Conservation (phyloP, 1,140 invertebrate species). For the Habropoda laboriosa region DNA sequence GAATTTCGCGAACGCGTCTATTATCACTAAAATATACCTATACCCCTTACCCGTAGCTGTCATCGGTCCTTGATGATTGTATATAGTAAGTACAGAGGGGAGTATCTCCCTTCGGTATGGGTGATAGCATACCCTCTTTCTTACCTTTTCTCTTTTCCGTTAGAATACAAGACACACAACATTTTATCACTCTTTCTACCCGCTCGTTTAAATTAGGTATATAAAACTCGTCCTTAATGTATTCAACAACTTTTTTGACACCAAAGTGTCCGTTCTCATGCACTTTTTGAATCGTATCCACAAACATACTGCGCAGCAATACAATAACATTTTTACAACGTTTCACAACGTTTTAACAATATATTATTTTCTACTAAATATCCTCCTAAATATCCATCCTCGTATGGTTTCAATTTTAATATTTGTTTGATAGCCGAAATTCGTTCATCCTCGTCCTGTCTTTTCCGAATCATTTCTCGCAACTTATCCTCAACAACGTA, state of each 20-base stretch:
- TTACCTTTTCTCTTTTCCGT: background rate
- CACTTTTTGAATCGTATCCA: slow-evolving; percentile 49
- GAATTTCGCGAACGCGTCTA: slow-evolving; percentile 19
- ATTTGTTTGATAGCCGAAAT: slow-evolving; percentile 6
- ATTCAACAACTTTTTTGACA: slow-evolving; percentile 27
- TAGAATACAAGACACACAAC: slow-evolving; percentile 26
- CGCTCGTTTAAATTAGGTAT: slow-evolving; percentile 45
- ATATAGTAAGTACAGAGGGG: background rate
- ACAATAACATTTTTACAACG: slow-evolving; percentile 34
- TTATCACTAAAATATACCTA: slow-evolving; percentile 7
- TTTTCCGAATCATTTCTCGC: background rate
- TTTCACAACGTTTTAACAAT: background rate
- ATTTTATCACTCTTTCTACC: slow-evolving; percentile 24
- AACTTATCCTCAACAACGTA: background rate
- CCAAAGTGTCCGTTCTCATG: slow-evolving; percentile 55
- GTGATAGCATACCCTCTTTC: slow-evolving; percentile 2
- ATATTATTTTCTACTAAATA: slow-evolving; percentile 9
- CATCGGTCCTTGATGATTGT: slow-evolving; percentile 9
- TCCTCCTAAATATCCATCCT: too few species aligned
- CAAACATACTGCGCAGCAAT: slow-evolving; percentile 53
- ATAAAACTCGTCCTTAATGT: slow-evolving; percentile 21
- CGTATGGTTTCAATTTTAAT: background rate
- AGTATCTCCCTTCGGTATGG: slow-evolving; percentile 9
- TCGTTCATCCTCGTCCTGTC: slow-evolving; percentile 13
- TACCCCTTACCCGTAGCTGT: background rate